phyloP scores from a whole-genome alignment of 2,888 invertebrate species.

The Lepeophtheirus nordmannii region DNA sequence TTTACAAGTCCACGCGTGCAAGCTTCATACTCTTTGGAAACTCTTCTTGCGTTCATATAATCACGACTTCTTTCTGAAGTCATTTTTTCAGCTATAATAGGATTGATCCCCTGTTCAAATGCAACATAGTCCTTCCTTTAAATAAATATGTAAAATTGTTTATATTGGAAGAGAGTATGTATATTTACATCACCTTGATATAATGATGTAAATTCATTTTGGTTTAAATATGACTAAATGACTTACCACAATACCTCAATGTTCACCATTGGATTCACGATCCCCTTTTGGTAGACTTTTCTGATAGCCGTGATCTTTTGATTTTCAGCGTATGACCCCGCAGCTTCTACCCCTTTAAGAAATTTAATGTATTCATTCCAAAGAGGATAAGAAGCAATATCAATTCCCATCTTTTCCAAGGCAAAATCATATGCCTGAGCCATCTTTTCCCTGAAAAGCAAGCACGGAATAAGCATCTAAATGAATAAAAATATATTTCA shows the following conservation, averaged over 20 bases:
- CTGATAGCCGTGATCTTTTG: slow-evolving; percentile 96
- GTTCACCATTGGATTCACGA: slow-evolving; percentile 89
- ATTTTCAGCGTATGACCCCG: slow-evolving; percentile 97
- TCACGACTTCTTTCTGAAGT: slow-evolving; percentile 88
- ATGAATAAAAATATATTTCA: not conserved
- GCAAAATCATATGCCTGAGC: slow-evolving; percentile 99
- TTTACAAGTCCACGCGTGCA: slow-evolving; percentile 86
- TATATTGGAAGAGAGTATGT: not conserved
- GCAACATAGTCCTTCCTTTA: slow-evolving; percentile 73
- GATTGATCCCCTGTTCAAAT: slow-evolving; percentile 83
- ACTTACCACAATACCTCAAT: slow-evolving; percentile 72
- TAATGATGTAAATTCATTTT: no score
- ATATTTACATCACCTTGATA: not conserved
- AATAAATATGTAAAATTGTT: not conserved
- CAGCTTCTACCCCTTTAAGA: slow-evolving; percentile 85
- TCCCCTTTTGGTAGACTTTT: slow-evolving; percentile 88
- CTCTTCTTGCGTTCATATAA: slow-evolving; percentile 90
- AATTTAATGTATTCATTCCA: slow-evolving; percentile 98
- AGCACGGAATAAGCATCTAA: not conserved
- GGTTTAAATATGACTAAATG: not conserved
- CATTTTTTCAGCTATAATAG: slow-evolving; percentile 87
- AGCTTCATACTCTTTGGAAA: slow-evolving; percentile 88
- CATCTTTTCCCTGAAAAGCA: slow-evolving; percentile 74
- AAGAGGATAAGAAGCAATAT: slow-evolving; percentile 85
- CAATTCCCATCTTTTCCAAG: slow-evolving; percentile 94